Evolutionary conservation across 2,797 vertebrate species (phyloP).

Genomic region (Urophycis tenuis): DNA sequence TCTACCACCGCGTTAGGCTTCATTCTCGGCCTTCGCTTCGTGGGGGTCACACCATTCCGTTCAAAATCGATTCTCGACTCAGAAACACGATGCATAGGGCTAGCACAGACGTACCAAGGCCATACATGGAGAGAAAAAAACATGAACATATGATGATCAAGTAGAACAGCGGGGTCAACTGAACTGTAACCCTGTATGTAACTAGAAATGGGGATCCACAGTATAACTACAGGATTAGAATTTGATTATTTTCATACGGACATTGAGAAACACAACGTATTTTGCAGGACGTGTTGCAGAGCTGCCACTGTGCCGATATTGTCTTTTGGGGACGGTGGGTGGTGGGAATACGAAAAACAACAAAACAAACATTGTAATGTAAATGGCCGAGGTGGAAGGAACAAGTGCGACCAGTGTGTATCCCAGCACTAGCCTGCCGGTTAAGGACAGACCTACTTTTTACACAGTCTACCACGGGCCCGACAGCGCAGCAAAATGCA

Average conservation of each 20-base stretch:
- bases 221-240: not conserved
- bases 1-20: not conserved
- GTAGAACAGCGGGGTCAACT: not conserved
- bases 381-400: not conserved
- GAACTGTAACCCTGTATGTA: not conserved
- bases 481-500: not conserved
- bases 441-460: not conserved
- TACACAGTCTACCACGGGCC: not conserved
- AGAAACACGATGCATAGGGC: not conserved
- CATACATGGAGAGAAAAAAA: not conserved
- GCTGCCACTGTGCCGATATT: no score
- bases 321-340: no score
- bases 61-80: no score
- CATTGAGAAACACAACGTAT: not conserved
- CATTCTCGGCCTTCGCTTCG: not conserved
- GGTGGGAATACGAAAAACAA: no score
- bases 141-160: not conserved
- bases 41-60: no score
- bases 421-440: not conserved
- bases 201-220: not conserved
- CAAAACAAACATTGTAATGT: not conserved
- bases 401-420: not conserved
- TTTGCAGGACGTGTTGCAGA: no score
- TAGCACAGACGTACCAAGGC: not conserved
- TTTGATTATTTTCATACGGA: not conserved